phyloP scores from a whole-genome alignment of 53 echinoderm and acorn worm species.

The Holothuria leucospilota region DNA sequence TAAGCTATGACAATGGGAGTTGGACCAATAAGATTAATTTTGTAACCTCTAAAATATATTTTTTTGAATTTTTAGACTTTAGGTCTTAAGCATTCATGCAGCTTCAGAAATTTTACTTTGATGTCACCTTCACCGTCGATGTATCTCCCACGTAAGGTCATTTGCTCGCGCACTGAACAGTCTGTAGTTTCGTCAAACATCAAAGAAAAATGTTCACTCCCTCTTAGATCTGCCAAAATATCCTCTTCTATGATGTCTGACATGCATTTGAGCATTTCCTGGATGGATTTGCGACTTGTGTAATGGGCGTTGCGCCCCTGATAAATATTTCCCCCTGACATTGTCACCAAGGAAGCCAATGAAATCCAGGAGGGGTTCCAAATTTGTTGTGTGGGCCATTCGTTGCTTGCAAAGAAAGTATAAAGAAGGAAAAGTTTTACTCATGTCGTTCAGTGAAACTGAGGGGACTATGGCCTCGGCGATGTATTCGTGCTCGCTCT shows the following conservation, averaged over 20 bases:
- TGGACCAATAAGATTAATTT: no score
- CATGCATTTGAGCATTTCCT: slow-evolving; percentile 37
- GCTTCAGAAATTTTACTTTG: neutral
- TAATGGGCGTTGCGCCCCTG: slow-evolving; percentile 13
- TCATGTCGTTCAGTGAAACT: slow-evolving; percentile 33
- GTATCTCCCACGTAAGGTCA: slow-evolving; percentile 7
- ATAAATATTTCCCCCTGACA: no score
- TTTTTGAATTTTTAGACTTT: no score
- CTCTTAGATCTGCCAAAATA: slow-evolving; percentile 36
- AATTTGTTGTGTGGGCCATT: slow-evolving; percentile 47
- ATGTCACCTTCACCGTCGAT: slow-evolving; percentile 29
- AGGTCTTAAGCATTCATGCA: neutral
- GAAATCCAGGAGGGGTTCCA: slow-evolving; percentile 39
- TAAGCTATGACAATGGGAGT: no score
- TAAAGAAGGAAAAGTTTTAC: slow-evolving; percentile 30
- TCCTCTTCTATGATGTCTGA: slow-evolving; percentile 34
- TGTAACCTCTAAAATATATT: no score
- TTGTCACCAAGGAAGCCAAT: slow-evolving; percentile 13
- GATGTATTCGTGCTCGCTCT: neutral
- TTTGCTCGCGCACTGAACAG: slow-evolving; percentile 31
- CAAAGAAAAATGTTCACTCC: slow-evolving; percentile 13
- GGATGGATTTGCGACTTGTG: slow-evolving; percentile 20
- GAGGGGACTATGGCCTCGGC: slow-evolving; percentile 26
- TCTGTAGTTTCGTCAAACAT: slow-evolving; percentile 61
- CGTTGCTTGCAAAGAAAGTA: slow-evolving; percentile 44